Base-by-base conservation (phyloP, 2,113 vertebrate genomes). In the Gila orcuttii region DNA sequence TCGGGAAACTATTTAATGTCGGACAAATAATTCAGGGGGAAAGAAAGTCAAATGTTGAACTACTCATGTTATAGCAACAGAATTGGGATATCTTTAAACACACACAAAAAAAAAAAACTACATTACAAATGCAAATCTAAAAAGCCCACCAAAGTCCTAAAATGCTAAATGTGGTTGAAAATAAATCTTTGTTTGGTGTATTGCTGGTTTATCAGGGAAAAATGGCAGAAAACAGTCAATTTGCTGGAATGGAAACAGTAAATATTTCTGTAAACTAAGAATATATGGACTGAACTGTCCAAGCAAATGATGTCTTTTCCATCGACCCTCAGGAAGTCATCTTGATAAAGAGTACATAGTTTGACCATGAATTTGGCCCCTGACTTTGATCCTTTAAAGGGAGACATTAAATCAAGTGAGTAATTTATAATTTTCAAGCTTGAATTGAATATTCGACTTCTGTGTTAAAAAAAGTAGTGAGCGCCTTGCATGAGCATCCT, bases 271-370 rank as follows among this genome's bases (percentile, higher is more conserved):
- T 57, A 25, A 50, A 42, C 13, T 23, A 57, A 57, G 28, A 85
- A 85, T 68, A 57, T 71, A 79, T 79, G 31, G 55, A 85, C 84
- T 69, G 66, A 66, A 52, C 62, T 21, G 17, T 78, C 59, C 57
- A 28, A 78, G 45, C 45, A 79, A 69, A 28, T 52, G 59, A 85
- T 69, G 75, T 42, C 28, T 85, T 85, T 85, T 66, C 83, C 83
- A 85, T 78, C 60, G 33, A 68, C 66, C 62, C 77, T 25, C 75
- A 69, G 62, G 31, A 79, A 52, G 7, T 57, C 12, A 31, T 12
- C 36, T 71, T 42, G 39, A 47, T 47, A 25, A 28, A n/a, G 21
- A 39, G 79, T n/a, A 36, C 33, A 62, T 42, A 42, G 10, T 79
- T 62, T 45, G 15, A 42, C 1, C 10, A 4, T n/a, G 23, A 36